Evolutionary conservation across 1,140 invertebrate species (phyloP).

Genomic region (Melanaphis sacchari): DNA sequence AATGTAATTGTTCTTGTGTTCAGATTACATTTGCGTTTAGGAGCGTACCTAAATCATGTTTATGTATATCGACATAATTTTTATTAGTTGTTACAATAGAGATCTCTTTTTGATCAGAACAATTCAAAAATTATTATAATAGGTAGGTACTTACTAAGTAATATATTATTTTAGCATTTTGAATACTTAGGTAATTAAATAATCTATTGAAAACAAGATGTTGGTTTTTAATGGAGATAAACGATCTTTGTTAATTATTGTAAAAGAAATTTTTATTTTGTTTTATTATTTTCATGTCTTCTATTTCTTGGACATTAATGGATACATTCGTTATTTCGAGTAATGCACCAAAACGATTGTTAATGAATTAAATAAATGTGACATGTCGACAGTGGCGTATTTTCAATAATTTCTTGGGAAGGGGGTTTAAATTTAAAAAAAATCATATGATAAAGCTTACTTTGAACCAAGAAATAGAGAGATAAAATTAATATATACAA

Average conservation of each 20-base stretch:
- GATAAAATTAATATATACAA: no score
- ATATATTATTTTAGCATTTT: no score
- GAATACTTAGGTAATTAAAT: not conserved
- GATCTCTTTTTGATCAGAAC: not conserved
- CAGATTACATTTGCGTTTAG: not conserved
- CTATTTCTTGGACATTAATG: not conserved
- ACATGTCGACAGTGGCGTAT: no score
- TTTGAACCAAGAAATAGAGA: no score
- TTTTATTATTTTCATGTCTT: not conserved
- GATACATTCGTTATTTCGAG: no score
- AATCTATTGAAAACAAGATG: not conserved
- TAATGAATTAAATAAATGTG: conserved; percentile 22
- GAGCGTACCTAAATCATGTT: not conserved
- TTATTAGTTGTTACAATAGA: not conserved
- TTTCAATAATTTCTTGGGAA: no score
- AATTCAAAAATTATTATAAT: not conserved
- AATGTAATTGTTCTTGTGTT: not conserved
- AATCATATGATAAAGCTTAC: no score
- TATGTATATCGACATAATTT: not conserved
- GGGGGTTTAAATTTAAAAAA: no score
- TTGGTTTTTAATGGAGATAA: not conserved
- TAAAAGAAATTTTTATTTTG: not conserved
- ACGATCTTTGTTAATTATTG: not conserved
- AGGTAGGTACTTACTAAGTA: no score
- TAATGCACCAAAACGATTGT: not conserved